Evolutionary conservation across 2,888 invertebrate species (phyloP).

Genomic region (Conchocele bisecta): DNA sequence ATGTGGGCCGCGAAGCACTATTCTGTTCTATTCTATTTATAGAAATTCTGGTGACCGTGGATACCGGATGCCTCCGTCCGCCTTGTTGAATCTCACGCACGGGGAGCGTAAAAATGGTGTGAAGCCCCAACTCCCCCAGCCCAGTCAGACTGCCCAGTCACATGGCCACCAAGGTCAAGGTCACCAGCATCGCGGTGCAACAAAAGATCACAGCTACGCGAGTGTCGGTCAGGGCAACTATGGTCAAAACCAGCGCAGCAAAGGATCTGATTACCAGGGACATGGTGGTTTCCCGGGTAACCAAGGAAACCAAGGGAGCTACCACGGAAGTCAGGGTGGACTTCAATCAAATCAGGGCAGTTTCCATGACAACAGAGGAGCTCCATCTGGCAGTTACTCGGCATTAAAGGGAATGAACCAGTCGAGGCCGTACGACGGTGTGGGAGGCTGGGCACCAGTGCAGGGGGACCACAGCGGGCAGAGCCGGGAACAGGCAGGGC

Average conservation of each 20-base stretch:
- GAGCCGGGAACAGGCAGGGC: neutral
- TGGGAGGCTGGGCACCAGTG: constrained; percentile 8
- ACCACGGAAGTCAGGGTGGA: neutral
- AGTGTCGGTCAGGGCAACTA: neutral
- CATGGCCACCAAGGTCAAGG: constrained; percentile 18
- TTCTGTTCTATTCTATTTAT: too few species aligned
- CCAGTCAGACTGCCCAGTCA: neutral
- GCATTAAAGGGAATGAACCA: neutral
- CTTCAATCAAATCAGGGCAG: constrained; percentile 12
- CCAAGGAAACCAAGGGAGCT: neutral
- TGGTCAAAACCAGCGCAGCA: neutral
- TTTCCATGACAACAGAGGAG: constrained; percentile 44
- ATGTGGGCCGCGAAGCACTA: too few species aligned
- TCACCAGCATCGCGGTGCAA: constrained; percentile 20
- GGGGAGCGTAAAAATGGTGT: constrained; percentile 83
- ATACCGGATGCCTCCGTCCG: constrained; percentile 84
- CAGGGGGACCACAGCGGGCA: neutral
- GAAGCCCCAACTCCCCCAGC: constrained; percentile 9
- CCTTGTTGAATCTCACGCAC: constrained; percentile 87
- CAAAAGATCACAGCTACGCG: neutral
- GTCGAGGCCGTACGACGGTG: neutral
- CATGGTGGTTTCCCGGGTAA: neutral
- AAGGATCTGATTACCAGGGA: too few species aligned
- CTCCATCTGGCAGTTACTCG: constrained; percentile 9
- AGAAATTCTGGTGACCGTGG: constrained; percentile 82